Conservation (phyloP, 23 tunicate species). For the Botrylloides violaceus region DNA sequence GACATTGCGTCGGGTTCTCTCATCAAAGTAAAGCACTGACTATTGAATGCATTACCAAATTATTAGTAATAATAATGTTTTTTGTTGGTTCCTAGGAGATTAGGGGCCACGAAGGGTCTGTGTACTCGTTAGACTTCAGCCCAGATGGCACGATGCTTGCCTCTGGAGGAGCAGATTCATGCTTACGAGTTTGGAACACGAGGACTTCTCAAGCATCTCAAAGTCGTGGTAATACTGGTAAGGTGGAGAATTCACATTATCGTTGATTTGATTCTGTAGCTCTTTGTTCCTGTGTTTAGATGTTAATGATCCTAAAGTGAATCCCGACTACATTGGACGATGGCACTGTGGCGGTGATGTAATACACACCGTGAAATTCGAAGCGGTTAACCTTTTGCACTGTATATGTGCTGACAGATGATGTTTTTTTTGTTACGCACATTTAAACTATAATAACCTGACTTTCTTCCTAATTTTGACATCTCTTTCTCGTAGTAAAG, state of each 20-base stretch:
- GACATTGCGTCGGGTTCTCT: slow-evolving; percentile 61
- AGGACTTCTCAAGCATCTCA: slow-evolving; percentile 15
- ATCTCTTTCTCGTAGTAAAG: too few relatives aligned
- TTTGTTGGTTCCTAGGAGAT: slow-evolving; percentile 51
- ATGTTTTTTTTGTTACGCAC: too few relatives aligned
- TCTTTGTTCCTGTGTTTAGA: background rate
- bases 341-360: background rate
- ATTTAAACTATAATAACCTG: too few relatives aligned
- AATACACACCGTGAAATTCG: slow-evolving; percentile 20
- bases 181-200: slow-evolving; percentile 42
- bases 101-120: slow-evolving; percentile 54
- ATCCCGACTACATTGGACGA: slow-evolving; percentile 9
- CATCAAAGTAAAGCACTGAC: slow-evolving; percentile 30
- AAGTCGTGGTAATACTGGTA: slow-evolving; percentile 17
- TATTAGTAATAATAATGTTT: too few relatives aligned
- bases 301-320: slow-evolving; percentile 11
- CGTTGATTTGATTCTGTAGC: background rate
- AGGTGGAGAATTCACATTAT: too few relatives aligned
- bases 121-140: slow-evolving; percentile 58
- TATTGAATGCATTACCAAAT: too few relatives aligned
- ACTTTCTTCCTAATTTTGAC: too few relatives aligned
- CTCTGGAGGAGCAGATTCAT: slow-evolving; percentile 68
- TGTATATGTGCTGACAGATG: too few relatives aligned
- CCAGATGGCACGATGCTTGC: slow-evolving; percentile 61
- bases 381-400: slow-evolving; percentile 14